These are phyloP conservation scores for Odobenus rosmarus DNA, from an alignment of 2,113 vertebrate species.

Conservation along the genomic window DNA sequence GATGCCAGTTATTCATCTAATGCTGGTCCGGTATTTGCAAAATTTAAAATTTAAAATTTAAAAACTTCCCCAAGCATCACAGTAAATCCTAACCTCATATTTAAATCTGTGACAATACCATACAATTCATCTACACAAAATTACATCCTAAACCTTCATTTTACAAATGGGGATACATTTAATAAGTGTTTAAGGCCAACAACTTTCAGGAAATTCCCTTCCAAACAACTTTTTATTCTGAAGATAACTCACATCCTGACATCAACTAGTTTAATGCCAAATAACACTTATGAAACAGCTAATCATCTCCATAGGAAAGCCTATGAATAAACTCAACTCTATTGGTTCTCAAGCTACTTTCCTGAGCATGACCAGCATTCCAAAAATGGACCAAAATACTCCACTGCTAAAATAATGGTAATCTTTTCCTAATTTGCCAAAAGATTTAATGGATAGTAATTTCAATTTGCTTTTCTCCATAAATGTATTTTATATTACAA, in stretches of 20 bases:
- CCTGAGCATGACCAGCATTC: neutral
- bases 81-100: constrained; percentile 32
- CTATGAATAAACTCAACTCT: neutral
- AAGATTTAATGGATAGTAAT: neutral
- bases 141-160: constrained; percentile 1
- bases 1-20: constrained; percentile 32
- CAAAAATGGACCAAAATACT: neutral
- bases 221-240: constrained; percentile 20
- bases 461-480: neutral
- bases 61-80: constrained; percentile 26
- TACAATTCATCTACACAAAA: constrained; percentile 10
- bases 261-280: neutral
- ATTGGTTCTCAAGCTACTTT: neutral
- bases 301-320: neutral
- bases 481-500: neutral
- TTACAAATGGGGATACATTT: neutral
- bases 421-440: constrained; percentile 6
- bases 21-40: neutral
- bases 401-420: neutral
- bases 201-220: constrained; percentile 38
- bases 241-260: constrained; percentile 10
- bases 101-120: constrained; percentile 7
- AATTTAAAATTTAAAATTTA: neutral
- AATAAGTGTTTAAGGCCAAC: neutral
- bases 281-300: neutral